These are phyloP conservation scores for Odontamblyopus rebecca DNA, from an alignment of 2,797 vertebrate genomes.

Conservation along the genomic window DNA sequence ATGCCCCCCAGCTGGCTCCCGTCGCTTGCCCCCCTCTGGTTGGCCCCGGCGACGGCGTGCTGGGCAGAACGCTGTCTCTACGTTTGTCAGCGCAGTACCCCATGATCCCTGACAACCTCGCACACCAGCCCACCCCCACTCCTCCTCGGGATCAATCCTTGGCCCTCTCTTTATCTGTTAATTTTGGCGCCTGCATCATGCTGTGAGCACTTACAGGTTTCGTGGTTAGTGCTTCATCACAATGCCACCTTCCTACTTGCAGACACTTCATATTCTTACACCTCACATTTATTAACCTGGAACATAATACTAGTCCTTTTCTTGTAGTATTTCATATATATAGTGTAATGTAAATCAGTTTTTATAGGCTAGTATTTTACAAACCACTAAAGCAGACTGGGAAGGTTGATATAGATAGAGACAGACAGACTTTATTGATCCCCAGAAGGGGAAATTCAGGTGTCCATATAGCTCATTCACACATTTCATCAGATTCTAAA, in stretches of 20 bases:
- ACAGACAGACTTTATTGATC: too few species aligned
- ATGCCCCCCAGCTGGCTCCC: constrained; percentile 80
- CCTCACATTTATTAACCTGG: constrained; percentile 38
- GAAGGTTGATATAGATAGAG: too few species aligned
- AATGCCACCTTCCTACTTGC: constrained; percentile 53
- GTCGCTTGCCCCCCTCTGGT: constrained; percentile 67
- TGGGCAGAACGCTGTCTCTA: constrained; percentile 78
- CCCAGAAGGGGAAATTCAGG: too few species aligned
- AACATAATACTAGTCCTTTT: constrained; percentile 17
- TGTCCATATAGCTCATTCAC: too few species aligned
- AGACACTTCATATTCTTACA: constrained; percentile 55
- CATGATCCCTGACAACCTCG: constrained; percentile 59
- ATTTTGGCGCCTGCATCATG: constrained; percentile 69
- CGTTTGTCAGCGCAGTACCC: constrained; percentile 80
- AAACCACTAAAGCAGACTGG: constrained; percentile 10
- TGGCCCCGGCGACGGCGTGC: constrained; percentile 77
- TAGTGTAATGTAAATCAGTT: constrained; percentile 6
- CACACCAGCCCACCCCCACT: constrained; percentile 16
- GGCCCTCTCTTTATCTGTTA: constrained; percentile 70
- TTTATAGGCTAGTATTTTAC: constrained; percentile 20
- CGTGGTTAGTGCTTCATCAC: constrained; percentile 76
- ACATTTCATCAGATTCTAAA: too few species aligned
- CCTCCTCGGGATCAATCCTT: constrained; percentile 50
- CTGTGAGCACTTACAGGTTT: constrained; percentile 77
- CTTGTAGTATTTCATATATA: not conserved